Conservation (phyloP, 2,113 vertebrate genomes). For the Mus pahari region DNA sequence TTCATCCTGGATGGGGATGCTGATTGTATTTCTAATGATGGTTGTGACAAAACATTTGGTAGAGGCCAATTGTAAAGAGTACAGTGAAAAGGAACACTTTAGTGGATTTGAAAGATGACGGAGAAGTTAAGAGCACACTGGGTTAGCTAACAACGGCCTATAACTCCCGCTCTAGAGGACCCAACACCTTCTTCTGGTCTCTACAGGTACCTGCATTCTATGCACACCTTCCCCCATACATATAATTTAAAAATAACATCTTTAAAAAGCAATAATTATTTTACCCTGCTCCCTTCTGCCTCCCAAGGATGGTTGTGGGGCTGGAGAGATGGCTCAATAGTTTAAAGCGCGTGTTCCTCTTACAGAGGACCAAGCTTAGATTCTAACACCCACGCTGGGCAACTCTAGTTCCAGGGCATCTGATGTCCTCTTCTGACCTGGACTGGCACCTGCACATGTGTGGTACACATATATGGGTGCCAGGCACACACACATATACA, state of each 20-base stretch:
- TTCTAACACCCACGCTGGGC: neutral
- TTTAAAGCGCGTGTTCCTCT: neutral
- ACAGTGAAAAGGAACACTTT: neutral
- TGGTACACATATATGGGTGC: neutral
- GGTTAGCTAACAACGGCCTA: neutral
- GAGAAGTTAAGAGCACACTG: neutral
- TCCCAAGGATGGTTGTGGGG: neutral
- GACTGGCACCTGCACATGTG: neutral
- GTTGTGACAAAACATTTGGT: neutral
- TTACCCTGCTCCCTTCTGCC: accelerated
- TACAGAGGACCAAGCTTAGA: too few species aligned
- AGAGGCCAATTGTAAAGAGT: neutral
- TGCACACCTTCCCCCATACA: neutral
- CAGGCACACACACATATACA: neutral
- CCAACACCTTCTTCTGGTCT: neutral
- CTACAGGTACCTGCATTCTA: neutral
- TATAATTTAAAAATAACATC: neutral
- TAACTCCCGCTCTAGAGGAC: neutral
- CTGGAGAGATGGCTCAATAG: neutral
- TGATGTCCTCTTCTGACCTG: neutral
- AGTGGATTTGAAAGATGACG: neutral
- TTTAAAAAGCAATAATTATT: neutral
- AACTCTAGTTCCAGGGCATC: neutral
- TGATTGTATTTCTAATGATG: conserved; percentile 31
- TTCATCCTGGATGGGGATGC: neutral